A percentile compares a stretch with the other conserved stretches of the same genome.
phyloP scores from a whole-genome alignment of 2,113 vertebrate genomes.

The Centropristis striata region DNA sequence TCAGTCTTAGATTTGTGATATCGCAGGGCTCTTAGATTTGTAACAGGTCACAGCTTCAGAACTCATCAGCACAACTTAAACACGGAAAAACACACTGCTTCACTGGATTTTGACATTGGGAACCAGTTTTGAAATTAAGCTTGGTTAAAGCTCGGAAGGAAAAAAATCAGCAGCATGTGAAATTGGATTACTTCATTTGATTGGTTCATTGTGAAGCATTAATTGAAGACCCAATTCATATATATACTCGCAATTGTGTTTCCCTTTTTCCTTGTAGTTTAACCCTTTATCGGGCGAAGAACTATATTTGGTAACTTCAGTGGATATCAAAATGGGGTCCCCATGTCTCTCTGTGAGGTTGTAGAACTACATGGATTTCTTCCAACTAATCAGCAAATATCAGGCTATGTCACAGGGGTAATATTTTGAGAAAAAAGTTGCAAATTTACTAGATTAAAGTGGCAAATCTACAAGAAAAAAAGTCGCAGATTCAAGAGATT shows the following conservation, averaged over 20 bases:
- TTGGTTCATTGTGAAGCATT: neutral
- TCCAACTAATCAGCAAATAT: too few relatives aligned
- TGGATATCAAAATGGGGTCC: too few relatives aligned
- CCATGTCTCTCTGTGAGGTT: too few relatives aligned
- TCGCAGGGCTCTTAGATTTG: neutral
- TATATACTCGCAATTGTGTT: neutral
- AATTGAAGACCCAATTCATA: neutral
- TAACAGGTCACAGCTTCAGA: neutral
- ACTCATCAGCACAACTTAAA: neutral
- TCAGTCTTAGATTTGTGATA: neutral
- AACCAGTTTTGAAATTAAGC: neutral
- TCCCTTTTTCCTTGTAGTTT: neutral
- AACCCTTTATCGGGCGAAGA: too few relatives aligned
- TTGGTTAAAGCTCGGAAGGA: neutral
- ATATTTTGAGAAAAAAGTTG: too few relatives aligned
- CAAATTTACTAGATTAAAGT: too few relatives aligned
- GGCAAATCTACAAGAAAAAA: too few relatives aligned
- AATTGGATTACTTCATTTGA: slow-evolving; percentile 15
- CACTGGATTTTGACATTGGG: neutral
- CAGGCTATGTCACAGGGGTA: too few relatives aligned
- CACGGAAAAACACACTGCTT: neutral
- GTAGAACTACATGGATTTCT: too few relatives aligned
- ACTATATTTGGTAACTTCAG: too few relatives aligned
- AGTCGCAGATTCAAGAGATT: too few relatives aligned
- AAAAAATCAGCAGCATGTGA: neutral